Evolutionary conservation across 1,140 invertebrate genomes (phyloP).

Genomic region (Saccostrea glomerata): DNA sequence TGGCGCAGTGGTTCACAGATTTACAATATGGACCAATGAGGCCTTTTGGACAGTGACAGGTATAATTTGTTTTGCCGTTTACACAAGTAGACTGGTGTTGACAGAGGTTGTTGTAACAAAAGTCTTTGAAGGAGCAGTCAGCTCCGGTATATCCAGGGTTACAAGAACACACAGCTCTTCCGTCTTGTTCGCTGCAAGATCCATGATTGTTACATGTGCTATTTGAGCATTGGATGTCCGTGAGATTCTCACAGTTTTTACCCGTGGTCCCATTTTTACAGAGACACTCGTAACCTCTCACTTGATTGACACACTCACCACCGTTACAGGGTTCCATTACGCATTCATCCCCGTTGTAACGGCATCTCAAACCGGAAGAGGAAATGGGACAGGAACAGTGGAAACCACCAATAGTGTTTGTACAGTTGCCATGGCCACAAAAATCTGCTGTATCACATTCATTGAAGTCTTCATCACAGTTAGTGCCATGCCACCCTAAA

Average conservation of each 20-base stretch:
- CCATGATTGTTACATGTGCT: constrained; percentile 25
- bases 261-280: constrained; percentile 12
- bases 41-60: neutral
- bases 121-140: neutral
- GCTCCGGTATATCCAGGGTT: constrained; percentile 8
- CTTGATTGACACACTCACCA: constrained; percentile 4
- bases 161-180: neutral
- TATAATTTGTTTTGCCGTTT: neutral
- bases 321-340: neutral
- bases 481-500: neutral
- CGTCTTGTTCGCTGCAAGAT: neutral
- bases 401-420: constrained; percentile 43
- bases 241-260: constrained; percentile 26
- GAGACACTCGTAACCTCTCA: constrained; percentile 10
- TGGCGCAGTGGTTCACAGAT: neutral
- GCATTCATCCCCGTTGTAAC: constrained; percentile 24
- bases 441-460: constrained; percentile 22
- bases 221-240: neutral
- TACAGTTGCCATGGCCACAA: constrained; percentile 43
- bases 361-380: constrained; percentile 19
- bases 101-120: constrained; percentile 20
- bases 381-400: constrained; percentile 35
- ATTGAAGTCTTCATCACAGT: constrained; percentile 46
- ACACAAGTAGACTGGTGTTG: constrained; percentile 26
- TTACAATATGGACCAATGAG: constrained; percentile 10